Evolutionary conservation across 2,888 invertebrate species (phyloP).

Genomic region (Vannuccia rotundouncinata): DNA sequence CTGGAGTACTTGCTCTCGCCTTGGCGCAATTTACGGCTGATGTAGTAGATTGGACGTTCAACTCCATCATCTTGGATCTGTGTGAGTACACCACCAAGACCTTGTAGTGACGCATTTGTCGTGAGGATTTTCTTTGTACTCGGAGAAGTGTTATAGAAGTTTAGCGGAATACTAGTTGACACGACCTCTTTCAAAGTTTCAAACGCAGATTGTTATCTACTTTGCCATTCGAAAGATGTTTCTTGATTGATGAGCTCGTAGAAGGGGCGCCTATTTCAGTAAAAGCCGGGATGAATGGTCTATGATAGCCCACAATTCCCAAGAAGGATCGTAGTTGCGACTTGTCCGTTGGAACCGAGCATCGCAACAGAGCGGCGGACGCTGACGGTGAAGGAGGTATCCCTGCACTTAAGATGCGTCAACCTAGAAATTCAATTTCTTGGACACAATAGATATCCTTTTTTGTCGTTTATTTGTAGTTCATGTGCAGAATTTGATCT

Average conservation of each 20-base stretch:
- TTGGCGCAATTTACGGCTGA: conserved; percentile 22
- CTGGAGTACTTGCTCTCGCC: conserved; percentile 22
- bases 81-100: conserved; percentile 25
- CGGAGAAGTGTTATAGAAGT: conserved; percentile 2
- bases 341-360: conserved; percentile 16
- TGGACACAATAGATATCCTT: conserved; percentile 20
- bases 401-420: conserved; percentile 19
- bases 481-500: not conserved
- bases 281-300: conserved; percentile 22
- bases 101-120: conserved; percentile 17
- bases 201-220: conserved; percentile 18
- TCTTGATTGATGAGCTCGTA: conserved; percentile 1
- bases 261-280: not conserved
- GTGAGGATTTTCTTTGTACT: conserved; percentile 27
- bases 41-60: conserved; percentile 18
- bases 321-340: conserved; percentile 24
- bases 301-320: conserved; percentile 25
- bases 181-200: conserved; percentile 11
- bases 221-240: conserved; percentile 10
- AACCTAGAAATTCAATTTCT: conserved; percentile 22
- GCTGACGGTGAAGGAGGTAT: conserved; percentile 15
- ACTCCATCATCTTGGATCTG: conserved; percentile 21
- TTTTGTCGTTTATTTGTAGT: not conserved
- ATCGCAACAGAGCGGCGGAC: conserved; percentile 23
- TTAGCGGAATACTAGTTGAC: not conserved